Evolutionary conservation across 2,888 invertebrate species (phyloP).

Genomic region (Luffia ferchaultella): DNA sequence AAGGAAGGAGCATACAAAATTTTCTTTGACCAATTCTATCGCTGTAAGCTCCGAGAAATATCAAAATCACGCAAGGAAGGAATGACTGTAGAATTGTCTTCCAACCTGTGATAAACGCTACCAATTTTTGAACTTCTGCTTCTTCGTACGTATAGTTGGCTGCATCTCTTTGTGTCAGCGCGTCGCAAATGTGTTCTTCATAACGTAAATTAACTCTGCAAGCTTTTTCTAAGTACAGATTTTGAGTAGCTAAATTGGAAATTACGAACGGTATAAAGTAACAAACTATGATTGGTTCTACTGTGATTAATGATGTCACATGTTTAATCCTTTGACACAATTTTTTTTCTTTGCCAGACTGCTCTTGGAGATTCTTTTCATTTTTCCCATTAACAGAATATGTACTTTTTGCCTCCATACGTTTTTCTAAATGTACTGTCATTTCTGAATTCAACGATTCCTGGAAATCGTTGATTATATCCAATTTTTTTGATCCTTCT

Average conservation of each 20-base stretch:
- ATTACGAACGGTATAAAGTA: slow-evolving; percentile 73
- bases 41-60: slow-evolving; percentile 84
- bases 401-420: too few relatives aligned
- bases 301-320: slow-evolving; percentile 72
- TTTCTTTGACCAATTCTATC: slow-evolving; percentile 74
- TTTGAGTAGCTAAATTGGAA: slow-evolving; percentile 82
- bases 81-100: slow-evolving; percentile 85
- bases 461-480: too few relatives aligned
- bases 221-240: slow-evolving; percentile 86
- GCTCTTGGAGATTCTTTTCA: background rate
- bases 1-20: slow-evolving; percentile 85
- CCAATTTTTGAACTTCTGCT: slow-evolving; percentile 74
- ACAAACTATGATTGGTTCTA: slow-evolving; percentile 78
- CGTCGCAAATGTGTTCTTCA: slow-evolving; percentile 77
- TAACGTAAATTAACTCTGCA: slow-evolving; percentile 83
- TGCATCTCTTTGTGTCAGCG: slow-evolving; percentile 77
- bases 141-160: slow-evolving; percentile 66
- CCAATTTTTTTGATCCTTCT: too few relatives aligned
- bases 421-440: too few relatives aligned
- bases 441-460: too few relatives aligned
- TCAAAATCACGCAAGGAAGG: slow-evolving; percentile 70
- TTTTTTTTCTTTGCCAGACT: slow-evolving; percentile 50
- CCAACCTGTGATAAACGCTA: slow-evolving; percentile 86
- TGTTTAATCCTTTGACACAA: slow-evolving; percentile 63
- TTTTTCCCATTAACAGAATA: background rate